Evolutionary conservation across 2,113 vertebrate genomes (phyloP).

Genomic region (Rhizomys pruinosus): DNA sequence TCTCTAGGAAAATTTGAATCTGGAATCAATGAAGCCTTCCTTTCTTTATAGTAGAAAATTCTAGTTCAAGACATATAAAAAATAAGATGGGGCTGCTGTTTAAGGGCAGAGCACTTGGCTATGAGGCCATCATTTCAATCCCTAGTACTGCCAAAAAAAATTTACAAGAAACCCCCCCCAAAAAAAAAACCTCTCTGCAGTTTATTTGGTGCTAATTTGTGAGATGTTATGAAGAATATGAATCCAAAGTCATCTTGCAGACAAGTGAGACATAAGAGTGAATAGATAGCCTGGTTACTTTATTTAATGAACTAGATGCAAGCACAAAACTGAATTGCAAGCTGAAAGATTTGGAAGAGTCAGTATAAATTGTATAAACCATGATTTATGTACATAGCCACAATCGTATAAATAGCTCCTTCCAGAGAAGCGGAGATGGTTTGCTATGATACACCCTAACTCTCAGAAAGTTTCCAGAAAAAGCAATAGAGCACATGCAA

Average conservation of each 20-base stretch:
- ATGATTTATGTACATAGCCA: not conserved
- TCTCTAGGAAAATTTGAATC: conserved; percentile 11
- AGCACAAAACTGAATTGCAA: not conserved
- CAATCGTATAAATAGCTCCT: not conserved
- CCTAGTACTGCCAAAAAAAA: not conserved
- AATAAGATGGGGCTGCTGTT: not conserved
- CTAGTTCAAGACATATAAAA: not conserved
- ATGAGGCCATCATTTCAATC: not conserved
- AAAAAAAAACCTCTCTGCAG: not conserved
- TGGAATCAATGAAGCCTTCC: not conserved
- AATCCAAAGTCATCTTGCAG: not conserved
- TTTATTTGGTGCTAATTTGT: conserved; percentile 5
- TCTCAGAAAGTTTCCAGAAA: conserved; percentile 52
- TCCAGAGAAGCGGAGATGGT: not conserved
- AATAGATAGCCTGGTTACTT: not conserved
- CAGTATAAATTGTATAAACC: not conserved
- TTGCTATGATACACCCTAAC: not conserved
- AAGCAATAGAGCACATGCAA: conserved; percentile 34
- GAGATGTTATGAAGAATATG: not conserved
- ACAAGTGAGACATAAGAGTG: not conserved
- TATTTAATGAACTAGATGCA: not conserved
- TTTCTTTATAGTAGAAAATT: not conserved
- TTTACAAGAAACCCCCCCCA: not conserved
- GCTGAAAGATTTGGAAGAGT: not conserved
- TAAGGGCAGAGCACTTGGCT: not conserved